A percentile compares a stretch with the other conserved stretches of the same genome.
Evolutionary conservation across 2,797 vertebrate species (phyloP).

Genomic region (Onychomys torridus): DNA sequence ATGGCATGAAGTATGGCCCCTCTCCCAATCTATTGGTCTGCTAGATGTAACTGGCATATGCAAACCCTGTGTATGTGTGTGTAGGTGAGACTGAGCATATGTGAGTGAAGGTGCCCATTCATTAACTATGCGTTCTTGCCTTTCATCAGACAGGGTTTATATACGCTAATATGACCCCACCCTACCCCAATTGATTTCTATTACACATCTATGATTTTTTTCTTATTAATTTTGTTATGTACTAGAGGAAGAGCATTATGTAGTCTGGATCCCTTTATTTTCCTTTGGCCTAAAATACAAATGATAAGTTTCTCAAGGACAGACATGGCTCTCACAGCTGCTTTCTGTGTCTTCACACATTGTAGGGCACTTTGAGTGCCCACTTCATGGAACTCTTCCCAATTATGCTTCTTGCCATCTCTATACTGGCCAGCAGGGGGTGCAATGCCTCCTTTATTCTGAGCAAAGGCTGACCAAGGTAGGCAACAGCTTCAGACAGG

Average conservation of each 20-base stretch:
- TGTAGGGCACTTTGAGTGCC: background rate
- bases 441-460: background rate
- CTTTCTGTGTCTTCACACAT: background rate
- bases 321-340: background rate
- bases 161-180: background rate
- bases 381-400: background rate
- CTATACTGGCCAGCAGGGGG: background rate
- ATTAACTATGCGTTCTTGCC: background rate
- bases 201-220: background rate
- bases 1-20: background rate
- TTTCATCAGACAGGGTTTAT: background rate
- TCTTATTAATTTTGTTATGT: background rate
- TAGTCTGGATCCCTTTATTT: background rate
- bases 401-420: background rate
- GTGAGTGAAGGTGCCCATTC: background rate
- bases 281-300: background rate
- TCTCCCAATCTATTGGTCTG: background rate
- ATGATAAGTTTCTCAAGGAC: background rate
- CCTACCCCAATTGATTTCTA: background rate
- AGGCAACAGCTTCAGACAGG: background rate
- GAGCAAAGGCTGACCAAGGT: background rate
- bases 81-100: accelerated
- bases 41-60: background rate
- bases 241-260: background rate
- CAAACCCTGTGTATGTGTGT: no score